Percentiles rank a stretch among this genome's conserved stretches.
Conservation (phyloP, 2,888 invertebrate genomes). For the Reticulitermes lucifugus region DNA sequence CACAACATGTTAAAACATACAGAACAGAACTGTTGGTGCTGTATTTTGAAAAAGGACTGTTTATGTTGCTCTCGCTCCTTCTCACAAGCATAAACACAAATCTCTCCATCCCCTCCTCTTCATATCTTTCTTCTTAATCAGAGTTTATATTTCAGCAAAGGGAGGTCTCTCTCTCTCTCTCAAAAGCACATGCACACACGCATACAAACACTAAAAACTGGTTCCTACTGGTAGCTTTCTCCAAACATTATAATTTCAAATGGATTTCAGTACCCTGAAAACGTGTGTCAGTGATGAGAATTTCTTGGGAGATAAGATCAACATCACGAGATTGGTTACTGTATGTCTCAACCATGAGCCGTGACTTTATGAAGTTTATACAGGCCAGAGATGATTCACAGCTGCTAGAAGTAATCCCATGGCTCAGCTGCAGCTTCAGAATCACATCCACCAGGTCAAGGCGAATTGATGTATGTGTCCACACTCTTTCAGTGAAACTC, state of each 20-base stretch:
- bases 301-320: constrained; percentile 93
- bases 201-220: no score
- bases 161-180: no score
- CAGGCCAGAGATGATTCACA: constrained; percentile 72
- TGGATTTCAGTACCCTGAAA: constrained; percentile 64
- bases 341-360: constrained; percentile 85
- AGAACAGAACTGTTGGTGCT: no score
- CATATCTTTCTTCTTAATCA: no score
- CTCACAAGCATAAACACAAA: no score
- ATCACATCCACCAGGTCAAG: constrained; percentile 90
- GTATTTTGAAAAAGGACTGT: no score
- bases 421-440: constrained; percentile 74
- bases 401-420: constrained; percentile 64
- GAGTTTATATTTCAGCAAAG: no score
- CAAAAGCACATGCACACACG: no score
- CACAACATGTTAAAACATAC: neutral
- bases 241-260: no score
- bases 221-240: no score
- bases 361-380: constrained; percentile 92
- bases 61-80: no score
- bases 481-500: constrained; percentile 64
- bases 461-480: constrained; percentile 83
- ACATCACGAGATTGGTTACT: constrained; percentile 92
- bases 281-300: constrained; percentile 82
- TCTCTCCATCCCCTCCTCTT: no score